Evolutionary conservation across 2,113 vertebrate genomes (phyloP).

Genomic region (Barbus barbus): DNA sequence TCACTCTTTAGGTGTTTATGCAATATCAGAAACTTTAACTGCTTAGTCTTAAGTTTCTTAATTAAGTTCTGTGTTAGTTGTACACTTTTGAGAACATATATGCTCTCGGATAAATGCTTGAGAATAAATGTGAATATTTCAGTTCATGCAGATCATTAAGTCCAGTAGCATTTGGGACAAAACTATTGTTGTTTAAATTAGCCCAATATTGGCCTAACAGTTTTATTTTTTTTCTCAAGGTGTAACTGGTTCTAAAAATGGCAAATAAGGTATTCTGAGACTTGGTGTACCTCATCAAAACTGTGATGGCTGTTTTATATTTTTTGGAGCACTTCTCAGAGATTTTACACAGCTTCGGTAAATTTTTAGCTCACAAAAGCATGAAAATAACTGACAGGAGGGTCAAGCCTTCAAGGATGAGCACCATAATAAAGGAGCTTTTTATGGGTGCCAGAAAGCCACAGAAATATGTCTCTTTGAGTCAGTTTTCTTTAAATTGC

Average conservation of each 20-base stretch:
- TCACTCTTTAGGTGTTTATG: background rate
- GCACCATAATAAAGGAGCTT: background rate
- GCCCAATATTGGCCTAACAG: background rate
- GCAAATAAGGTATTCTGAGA: background rate
- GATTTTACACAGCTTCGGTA: background rate
- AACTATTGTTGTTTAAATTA: background rate
- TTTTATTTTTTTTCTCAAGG: background rate
- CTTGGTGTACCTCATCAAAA: background rate
- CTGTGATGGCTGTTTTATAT: background rate
- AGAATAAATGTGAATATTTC: background rate
- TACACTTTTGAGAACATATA: background rate
- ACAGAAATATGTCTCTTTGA: background rate
- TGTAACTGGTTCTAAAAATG: background rate
- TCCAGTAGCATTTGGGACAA: background rate
- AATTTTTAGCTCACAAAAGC: slow-evolving; percentile 29
- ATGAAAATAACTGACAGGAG: slow-evolving; percentile 48
- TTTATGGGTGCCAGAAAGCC: background rate
- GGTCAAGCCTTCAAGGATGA: no score
- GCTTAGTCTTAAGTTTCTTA: background rate
- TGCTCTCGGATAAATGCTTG: background rate
- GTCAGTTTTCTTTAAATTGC: no score
- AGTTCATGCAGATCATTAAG: background rate
- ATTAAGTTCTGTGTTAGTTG: background rate
- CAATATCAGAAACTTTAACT: background rate
- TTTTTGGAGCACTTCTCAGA: background rate